Conservation (phyloP, 2,797 vertebrate genomes). For the Coendou prehensilis region DNA sequence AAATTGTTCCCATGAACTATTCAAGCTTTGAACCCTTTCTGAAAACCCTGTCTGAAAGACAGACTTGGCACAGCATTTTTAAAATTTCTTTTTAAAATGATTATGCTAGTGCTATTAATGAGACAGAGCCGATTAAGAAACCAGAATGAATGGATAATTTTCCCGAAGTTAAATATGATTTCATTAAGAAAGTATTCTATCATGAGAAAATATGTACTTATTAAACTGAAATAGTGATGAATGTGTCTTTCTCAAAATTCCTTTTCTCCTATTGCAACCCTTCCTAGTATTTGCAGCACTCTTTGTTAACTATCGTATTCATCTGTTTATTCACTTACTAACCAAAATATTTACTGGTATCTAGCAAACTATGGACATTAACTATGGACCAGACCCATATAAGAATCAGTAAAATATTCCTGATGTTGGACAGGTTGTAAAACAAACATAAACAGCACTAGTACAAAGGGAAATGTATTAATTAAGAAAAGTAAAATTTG, state of each 20-base stretch:
- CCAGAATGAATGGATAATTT: constrained; percentile 60
- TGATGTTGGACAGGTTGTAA: neutral
- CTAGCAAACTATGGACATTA: neutral
- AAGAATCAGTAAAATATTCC: constrained; percentile 33
- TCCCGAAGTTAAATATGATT: constrained; percentile 68
- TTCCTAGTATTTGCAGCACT: constrained; percentile 36
- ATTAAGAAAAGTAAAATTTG: constrained; percentile 41
- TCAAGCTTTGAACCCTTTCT: constrained; percentile 72
- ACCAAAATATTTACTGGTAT: constrained; percentile 50
- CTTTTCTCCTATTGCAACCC: constrained; percentile 34
- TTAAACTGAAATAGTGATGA: constrained; percentile 60
- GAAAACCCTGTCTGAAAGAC: constrained; percentile 64
- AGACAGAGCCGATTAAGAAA: constrained; percentile 71
- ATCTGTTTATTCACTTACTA: constrained; percentile 42
- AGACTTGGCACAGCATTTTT: constrained; percentile 57
- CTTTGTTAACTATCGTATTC: constrained; percentile 51
- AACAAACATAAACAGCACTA: neutral
- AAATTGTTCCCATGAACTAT: constrained; percentile 76
- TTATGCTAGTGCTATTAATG: constrained; percentile 67
- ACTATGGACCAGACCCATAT: neutral
- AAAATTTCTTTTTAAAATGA: constrained; percentile 65
- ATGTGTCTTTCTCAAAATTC: constrained; percentile 63
- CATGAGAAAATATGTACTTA: constrained; percentile 42
- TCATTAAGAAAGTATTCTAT: constrained; percentile 55
- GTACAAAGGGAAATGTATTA: neutral